Evolutionary conservation across 37 sponge, comb jelly and placozoan genomes (phyloP).

Genomic region (Tethya wilhelma): DNA sequence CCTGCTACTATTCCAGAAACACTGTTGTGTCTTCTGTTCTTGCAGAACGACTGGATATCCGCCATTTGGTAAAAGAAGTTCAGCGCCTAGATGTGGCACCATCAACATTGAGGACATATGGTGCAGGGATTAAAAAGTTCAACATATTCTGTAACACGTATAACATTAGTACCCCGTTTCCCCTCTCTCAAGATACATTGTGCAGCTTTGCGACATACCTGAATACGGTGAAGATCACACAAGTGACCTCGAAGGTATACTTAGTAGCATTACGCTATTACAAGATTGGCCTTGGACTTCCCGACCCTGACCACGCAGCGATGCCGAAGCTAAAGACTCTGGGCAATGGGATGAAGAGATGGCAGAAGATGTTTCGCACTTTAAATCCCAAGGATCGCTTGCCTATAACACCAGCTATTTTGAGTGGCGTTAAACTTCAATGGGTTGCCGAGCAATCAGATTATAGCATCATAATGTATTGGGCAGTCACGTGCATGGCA

Average conservation of each 20-base stretch:
- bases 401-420: slow-evolving; percentile 18
- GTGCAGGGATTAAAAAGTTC: slow-evolving; percentile 1
- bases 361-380: neutral
- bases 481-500: slow-evolving; percentile 8
- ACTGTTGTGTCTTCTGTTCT: too few relatives aligned
- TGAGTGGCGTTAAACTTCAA: neutral
- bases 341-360: neutral
- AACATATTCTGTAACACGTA: neutral
- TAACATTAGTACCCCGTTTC: slow-evolving; percentile 6
- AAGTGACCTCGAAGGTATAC: neutral
- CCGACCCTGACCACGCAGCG: slow-evolving; percentile 13
- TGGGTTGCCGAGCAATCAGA: neutral
- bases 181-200: neutral
- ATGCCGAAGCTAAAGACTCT: slow-evolving; percentile 2
- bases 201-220: neutral
- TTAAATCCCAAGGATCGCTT: neutral
- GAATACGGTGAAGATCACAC: neutral
- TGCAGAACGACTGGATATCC: too few relatives aligned
- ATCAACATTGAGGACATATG: slow-evolving; percentile 5
- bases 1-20: too few relatives aligned
- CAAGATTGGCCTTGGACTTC: neutral
- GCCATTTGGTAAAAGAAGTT: too few relatives aligned
- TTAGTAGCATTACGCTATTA: slow-evolving; percentile 1
- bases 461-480: neutral
- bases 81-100: slow-evolving; percentile 5